Conservation (phyloP, 2,797 vertebrate species). For the Sebastes hubbsi region DNA sequence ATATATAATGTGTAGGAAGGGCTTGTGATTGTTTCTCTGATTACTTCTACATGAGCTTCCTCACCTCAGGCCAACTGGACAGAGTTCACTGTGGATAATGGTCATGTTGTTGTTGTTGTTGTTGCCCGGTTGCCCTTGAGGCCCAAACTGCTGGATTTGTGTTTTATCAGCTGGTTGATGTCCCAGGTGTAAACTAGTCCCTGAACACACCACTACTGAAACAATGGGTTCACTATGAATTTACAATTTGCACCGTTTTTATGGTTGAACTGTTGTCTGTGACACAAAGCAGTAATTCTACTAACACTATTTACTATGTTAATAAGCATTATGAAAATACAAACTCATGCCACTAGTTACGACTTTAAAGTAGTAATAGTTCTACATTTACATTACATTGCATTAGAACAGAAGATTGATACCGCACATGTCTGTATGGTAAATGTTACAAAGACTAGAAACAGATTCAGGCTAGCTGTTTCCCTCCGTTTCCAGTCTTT, state of each 20-base stretch:
- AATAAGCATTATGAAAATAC: neutral
- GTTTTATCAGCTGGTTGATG: slow-evolving; percentile 20
- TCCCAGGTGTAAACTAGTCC: neutral
- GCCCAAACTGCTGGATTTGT: slow-evolving; percentile 19
- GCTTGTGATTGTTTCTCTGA: neutral
- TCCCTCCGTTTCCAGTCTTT: neutral
- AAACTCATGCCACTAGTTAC: neutral
- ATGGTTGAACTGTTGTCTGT: neutral
- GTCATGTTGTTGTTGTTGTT: neutral
- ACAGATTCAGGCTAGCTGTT: neutral
- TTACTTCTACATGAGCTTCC: neutral
- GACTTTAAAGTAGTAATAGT: neutral
- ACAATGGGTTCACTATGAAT: neutral
- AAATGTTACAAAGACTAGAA: too few species aligned
- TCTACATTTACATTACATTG: too few species aligned
- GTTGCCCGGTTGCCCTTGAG: neutral
- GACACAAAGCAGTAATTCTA: neutral
- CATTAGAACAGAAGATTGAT: neutral
- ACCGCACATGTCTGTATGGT: neutral
- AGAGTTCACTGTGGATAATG: neutral
- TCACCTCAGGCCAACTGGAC: neutral
- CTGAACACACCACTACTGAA: neutral
- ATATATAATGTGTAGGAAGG: too few species aligned
- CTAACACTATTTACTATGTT: neutral
- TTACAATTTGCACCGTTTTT: neutral